phyloP scores from a whole-genome alignment of 2,888 invertebrate genomes.

The Glaucopsyche alexis region DNA sequence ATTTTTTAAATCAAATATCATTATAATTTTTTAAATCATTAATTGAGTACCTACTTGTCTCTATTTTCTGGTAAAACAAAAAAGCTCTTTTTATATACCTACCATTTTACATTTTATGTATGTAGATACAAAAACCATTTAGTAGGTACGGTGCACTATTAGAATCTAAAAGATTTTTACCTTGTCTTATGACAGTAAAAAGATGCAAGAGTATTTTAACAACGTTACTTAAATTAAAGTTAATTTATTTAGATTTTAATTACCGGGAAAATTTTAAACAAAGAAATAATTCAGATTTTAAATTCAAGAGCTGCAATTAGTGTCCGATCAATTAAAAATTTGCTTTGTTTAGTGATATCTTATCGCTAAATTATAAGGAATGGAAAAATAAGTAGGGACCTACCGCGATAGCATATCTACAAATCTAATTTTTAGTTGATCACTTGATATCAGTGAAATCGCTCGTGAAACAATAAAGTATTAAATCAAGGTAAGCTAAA shows the following conservation, averaged over 20 bases:
- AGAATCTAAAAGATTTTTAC: too few species aligned
- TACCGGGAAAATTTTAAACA: background rate
- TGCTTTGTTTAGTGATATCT: slow-evolving; percentile 20
- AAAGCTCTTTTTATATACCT: too few species aligned
- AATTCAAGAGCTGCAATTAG: slow-evolving; percentile 2
- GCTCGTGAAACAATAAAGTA: slow-evolving; percentile 53
- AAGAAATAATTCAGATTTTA: slow-evolving; percentile 16
- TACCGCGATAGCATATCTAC: slow-evolving; percentile 68
- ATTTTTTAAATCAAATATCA: too few species aligned
- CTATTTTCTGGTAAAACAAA: too few species aligned
- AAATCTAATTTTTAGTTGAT: slow-evolving; percentile 75
- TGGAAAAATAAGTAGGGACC: slow-evolving; percentile 50
- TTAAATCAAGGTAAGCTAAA: background rate
- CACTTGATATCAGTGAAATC: slow-evolving; percentile 61
- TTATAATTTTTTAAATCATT: too few species aligned
- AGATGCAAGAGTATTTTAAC: too few species aligned
- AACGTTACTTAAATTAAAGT: background rate
- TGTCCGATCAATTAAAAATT: slow-evolving; percentile 21
- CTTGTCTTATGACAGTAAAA: too few species aligned
- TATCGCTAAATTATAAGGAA: slow-evolving; percentile 16
- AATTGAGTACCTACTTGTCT: too few species aligned
- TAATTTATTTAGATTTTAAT: background rate
- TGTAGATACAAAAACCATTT: too few species aligned
- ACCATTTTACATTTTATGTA: too few species aligned
- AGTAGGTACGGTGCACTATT: too few species aligned